Evolutionary conservation across 2,888 invertebrate species (phyloP).

Genomic region (Gibbula magus): DNA sequence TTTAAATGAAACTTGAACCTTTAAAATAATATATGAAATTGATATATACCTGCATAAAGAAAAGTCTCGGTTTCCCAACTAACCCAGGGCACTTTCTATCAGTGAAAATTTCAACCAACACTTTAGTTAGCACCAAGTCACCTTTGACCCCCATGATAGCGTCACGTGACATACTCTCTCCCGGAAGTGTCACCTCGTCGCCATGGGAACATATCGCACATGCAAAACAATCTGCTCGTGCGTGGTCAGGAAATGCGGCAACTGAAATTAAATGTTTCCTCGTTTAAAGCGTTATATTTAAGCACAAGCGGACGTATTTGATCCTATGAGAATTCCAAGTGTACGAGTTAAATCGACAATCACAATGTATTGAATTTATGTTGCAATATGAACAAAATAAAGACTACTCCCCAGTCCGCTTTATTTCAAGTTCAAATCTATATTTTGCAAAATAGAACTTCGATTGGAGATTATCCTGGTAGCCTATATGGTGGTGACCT

Average conservation of each 20-base stretch:
- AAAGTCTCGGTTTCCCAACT: constrained; percentile 88
- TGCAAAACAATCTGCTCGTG: constrained; percentile 87
- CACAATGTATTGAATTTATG: no score
- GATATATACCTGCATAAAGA: constrained; percentile 81
- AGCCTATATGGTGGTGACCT: no score
- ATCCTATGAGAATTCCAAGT: no score
- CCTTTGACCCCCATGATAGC: constrained; percentile 53
- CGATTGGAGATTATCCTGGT: no score
- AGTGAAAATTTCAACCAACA: constrained; percentile 79
- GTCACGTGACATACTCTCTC: constrained; percentile 78
- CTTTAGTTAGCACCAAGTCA: constrained; percentile 40
- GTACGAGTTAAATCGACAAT: no score
- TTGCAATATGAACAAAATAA: no score
- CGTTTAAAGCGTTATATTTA: no score
- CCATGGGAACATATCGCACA: constrained; percentile 82
- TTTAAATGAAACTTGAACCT: neutral
- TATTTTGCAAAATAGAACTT: no score
- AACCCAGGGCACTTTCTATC: constrained; percentile 85
- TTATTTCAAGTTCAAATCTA: no score
- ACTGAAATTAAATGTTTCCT: constrained; percentile 75
- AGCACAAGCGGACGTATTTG: no score
- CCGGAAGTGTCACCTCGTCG: constrained; percentile 83
- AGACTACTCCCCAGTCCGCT: no score
- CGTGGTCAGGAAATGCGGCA: constrained; percentile 83
- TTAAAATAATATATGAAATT: neutral